Conservation (phyloP, 2,888 invertebrate species). For the Thelaira solivaga region DNA sequence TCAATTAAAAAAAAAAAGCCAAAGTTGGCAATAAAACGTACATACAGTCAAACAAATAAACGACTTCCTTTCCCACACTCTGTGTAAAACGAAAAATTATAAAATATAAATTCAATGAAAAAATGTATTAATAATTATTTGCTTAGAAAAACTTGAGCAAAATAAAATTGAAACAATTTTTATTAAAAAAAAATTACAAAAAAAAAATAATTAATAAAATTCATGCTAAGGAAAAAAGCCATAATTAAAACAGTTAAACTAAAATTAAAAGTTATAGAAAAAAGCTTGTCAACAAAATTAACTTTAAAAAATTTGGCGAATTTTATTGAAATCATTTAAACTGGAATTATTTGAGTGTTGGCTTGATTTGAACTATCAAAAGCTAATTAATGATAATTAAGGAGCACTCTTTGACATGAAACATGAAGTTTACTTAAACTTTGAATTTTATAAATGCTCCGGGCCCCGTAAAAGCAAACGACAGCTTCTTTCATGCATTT, state of each 20-base stretch:
- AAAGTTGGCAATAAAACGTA: conserved; percentile 43
- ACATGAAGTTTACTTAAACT: no score
- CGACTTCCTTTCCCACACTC: conserved; percentile 60
- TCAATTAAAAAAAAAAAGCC: conserved; percentile 20
- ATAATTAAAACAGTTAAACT: neutral
- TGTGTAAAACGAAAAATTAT: neutral
- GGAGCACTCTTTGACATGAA: no score
- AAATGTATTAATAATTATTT: neutral
- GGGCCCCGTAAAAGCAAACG: no score
- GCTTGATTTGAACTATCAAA: no score
- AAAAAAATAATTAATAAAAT: neutral
- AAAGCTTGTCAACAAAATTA: neutral
- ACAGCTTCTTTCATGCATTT: no score
- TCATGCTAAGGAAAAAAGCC: neutral
- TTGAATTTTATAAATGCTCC: no score
- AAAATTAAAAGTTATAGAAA: no score
- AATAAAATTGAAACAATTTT: neutral
- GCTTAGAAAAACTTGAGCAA: conserved; percentile 12
- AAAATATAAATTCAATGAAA: neutral
- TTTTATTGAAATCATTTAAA: neutral
- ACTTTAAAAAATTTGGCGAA: neutral
- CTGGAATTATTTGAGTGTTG: no score
- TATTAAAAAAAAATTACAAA: neutral
- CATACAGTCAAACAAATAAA: conserved; percentile 23
- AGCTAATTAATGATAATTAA: no score